Percentiles rank a stretch among this genome's conserved stretches.
Evolutionary conservation across 2,888 invertebrate genomes (phyloP).

Genomic region (Callosobruchus maculatus): DNA sequence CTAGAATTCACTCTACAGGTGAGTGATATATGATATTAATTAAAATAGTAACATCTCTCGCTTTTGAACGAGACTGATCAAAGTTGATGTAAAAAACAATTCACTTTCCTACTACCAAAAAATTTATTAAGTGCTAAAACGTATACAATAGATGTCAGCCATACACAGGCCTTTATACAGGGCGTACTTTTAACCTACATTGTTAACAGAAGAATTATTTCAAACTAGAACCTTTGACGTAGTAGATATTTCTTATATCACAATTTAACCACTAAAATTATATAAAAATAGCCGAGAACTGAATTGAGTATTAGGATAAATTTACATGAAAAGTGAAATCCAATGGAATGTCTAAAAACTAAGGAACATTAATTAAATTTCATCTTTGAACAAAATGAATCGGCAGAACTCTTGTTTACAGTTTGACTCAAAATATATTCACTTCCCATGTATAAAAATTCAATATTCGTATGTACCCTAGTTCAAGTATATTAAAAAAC

Average conservation of each 20-base stretch:
- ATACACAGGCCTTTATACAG: slow-evolving; percentile 21
- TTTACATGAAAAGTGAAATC: background rate
- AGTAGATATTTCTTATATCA: slow-evolving; percentile 22
- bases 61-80: no score
- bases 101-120: background rate
- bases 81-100: background rate
- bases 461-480: background rate
- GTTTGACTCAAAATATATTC: background rate
- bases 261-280: slow-evolving; percentile 12
- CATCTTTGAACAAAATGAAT: background rate
- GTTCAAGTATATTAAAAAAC: background rate
- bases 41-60: no score
- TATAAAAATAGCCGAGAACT: background rate
- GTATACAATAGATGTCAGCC: slow-evolving; percentile 34
- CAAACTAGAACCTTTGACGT: slow-evolving; percentile 11
- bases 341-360: background rate
- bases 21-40: no score
- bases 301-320: background rate
- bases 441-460: background rate
- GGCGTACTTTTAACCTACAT: background rate
- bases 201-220: background rate
- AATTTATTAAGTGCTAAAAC: slow-evolving; percentile 25
- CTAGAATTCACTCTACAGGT: no score
- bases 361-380: background rate
- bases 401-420: background rate